phyloP scores from a whole-genome alignment of 2,888 invertebrate genomes.

The Spilarctia lutea region DNA sequence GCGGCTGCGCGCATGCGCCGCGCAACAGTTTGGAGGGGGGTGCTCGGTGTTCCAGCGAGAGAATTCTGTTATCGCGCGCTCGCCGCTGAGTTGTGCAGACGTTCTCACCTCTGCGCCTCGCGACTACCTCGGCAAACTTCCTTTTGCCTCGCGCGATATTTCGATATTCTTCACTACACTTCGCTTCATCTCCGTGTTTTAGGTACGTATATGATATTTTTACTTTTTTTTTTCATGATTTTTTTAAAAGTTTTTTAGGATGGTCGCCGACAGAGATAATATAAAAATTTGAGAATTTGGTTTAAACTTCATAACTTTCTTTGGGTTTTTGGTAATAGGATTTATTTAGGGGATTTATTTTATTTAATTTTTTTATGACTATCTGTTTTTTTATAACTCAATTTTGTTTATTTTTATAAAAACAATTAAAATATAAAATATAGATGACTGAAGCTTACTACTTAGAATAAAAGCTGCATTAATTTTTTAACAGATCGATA shows the following conservation, averaged over 20 bases:
- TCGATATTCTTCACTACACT: constrained; percentile 23
- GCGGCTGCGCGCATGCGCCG: constrained; percentile 63
- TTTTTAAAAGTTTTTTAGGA: constrained; percentile 14
- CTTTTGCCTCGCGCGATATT: constrained; percentile 44
- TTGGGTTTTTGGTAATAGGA: neutral
- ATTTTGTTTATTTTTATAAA: no score
- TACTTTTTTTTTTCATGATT: constrained; percentile 3
- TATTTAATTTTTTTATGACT: no score
- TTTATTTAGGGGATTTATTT: neutral
- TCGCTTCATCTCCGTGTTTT: constrained; percentile 38
- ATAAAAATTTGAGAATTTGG: constrained; percentile 36
- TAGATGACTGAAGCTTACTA: no score
- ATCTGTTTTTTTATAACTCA: no score
- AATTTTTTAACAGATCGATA: no score
- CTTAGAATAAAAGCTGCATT: no score
- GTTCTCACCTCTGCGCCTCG: constrained; percentile 24
- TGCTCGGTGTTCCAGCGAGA: constrained; percentile 39
- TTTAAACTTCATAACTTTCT: constrained; percentile 36
- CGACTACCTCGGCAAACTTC: constrained; percentile 37
- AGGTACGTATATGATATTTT: constrained; percentile 38
- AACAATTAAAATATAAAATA: no score
- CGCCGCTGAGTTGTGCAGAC: constrained; percentile 31
- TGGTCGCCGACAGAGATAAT: constrained; percentile 18
- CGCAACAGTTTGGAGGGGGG: constrained; percentile 70
- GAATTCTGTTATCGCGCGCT: constrained; percentile 61